Base-by-base conservation (phyloP, 2,888 invertebrate species). In the Drosophila infuscata region DNA sequence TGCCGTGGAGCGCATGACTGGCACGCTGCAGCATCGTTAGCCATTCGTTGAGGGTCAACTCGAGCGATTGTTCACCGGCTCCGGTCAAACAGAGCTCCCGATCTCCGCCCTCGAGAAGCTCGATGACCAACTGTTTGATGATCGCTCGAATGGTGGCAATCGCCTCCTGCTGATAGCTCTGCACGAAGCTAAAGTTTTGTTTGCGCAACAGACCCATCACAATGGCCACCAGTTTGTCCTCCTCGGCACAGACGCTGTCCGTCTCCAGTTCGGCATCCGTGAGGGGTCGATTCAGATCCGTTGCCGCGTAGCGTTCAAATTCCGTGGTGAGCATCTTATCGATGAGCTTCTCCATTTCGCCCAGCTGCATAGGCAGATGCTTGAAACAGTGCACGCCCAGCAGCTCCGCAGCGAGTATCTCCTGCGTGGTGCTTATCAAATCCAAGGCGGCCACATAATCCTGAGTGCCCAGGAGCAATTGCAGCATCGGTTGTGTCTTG, bases 391-490 rank as follows among this genome's bases (percentile, higher is more conserved):
- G 97, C 56, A 99, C 95, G 20, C 99, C 99, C 76, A 97, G 96
- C 51, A 99, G 94, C 91, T 98, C 98, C 83, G 97, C 97, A 12
- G 96, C 95, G 41, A 99, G 94, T 64, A 99, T 97, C 93, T 98
- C 98, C 93, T 99, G 98, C 3, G 99, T 99, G 5, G 98, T 98
- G 52, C 92, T 96, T 83, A 99, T 99, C 72, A 99, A 95, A 94
- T 99, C 99, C 72, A 99, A 94, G 1, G 99, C 99, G 48, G 98
- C 99, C 43, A 99, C 98, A 94, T 98, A 99, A 93, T 99, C 99
- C 74, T 98, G 98, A 12, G 98, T 98, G 74, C 98, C 98, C 52
- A 99, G 94, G 57, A 99, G 94, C 64, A 98, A 94, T 92, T 99
- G 99, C 89, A 99, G 97, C 93, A 98, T 99, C 1, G 99, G 98